Percentiles rank a stretch among this genome's conserved stretches.
These are phyloP conservation scores for Temnothorax curvispinosus DNA, from an alignment of 1,140 invertebrate species.

Conservation along the genomic window DNA sequence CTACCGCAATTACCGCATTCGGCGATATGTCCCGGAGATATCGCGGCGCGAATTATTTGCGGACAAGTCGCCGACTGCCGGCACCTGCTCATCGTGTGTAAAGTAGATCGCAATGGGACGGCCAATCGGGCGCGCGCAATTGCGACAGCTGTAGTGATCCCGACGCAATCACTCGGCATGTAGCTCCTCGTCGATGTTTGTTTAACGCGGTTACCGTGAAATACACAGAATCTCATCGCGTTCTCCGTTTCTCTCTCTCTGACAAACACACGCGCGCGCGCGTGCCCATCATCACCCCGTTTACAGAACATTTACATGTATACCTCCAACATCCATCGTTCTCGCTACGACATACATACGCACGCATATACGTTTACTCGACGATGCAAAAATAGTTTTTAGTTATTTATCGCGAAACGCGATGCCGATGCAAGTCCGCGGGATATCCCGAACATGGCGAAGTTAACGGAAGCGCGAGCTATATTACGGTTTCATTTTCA, in stretches of 20 bases:
- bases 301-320: constrained; percentile 11
- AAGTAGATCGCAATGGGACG: constrained; percentile 26
- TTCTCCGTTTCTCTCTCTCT: neutral
- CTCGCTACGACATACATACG: neutral
- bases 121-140: constrained; percentile 59
- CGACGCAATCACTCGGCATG: constrained; percentile 62
- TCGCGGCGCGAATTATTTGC: constrained; percentile 52
- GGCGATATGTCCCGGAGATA: neutral
- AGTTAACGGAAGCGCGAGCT: neutral
- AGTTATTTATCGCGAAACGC: constrained; percentile 37
- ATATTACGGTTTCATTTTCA: constrained; percentile 35
- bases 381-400: constrained; percentile 33
- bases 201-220: constrained; percentile 67
- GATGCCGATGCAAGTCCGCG: neutral
- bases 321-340: neutral
- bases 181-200: constrained; percentile 47
- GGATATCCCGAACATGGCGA: neutral
- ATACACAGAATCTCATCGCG: constrained; percentile 52
- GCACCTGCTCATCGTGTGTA: constrained; percentile 56
- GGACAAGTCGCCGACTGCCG: constrained; percentile 22
- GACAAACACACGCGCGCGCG: neutral
- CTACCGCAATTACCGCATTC: constrained; percentile 6
- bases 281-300: neutral
- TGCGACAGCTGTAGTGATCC: constrained; percentile 58
- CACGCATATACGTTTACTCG: neutral